Evolutionary conservation across 2,888 invertebrate species (phyloP), one percentile per base, ranked within the genome.

Genomic region (Andrena dorsata): DNA sequence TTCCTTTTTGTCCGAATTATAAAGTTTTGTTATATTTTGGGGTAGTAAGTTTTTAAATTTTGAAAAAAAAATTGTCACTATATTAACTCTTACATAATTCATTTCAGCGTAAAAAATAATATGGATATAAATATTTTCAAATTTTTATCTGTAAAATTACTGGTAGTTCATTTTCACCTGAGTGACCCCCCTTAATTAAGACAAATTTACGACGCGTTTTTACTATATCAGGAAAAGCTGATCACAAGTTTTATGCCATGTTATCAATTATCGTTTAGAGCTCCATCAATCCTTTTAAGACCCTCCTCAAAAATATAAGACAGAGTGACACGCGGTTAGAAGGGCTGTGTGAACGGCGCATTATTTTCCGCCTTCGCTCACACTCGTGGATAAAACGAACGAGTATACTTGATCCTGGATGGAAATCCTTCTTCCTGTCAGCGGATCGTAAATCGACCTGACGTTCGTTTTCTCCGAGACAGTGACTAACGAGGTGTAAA

Each of bases 341-440:
- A 60, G 74, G 68, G 47, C 20, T 64, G 47, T 28, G 70, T 58
- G 76, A 76, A 64, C 73, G 66, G 63, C 58, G 53, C 66, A 73
- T 85, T 75, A 75, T 80, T 77, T 82, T 61, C 72, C 76, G 68
- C 60, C 74, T 72, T 70, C 78, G 74, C 76, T 60, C 47, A 10
- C 30, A 60, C 60, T 56, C 61, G 58, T 72, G 71, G 76, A 72
- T 79, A 85, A 85, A 79, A 78, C 77, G 79, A 85, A 71, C 41
- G 68, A 63, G 74, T 76, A 71, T 68, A 83, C 83, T 64, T 32
- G 84, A 84, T 81, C 80, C 80, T 47, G 69, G 76, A 85, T 87
- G 86, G 85, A 85, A 86, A 87, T 86, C 78, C 76, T 76, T 86
- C 86, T 86, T 87, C 85, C 87, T 85, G 87, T 87, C 87, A 78